These are phyloP conservation scores for Drosophila mojavensis DNA, from an alignment of 1,140 invertebrate genomes.

Conservation along the genomic window DNA sequence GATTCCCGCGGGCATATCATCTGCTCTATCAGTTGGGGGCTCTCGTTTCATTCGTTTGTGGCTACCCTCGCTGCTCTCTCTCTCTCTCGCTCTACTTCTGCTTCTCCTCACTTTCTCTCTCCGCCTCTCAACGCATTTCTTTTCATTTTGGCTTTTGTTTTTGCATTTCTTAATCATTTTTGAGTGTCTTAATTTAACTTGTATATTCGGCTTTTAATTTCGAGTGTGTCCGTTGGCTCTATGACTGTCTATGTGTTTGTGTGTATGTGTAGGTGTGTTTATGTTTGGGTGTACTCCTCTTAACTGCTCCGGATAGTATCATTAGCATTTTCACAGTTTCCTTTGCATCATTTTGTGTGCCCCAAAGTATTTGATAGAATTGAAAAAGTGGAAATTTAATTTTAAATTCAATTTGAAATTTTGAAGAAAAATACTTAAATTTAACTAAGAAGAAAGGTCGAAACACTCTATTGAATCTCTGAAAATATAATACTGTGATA, in stretches of 20 bases:
- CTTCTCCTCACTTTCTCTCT: neutral
- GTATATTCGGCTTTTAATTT: constrained; percentile 70
- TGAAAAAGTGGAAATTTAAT: constrained; percentile 13
- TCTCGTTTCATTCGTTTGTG: constrained; percentile 49
- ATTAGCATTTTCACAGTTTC: constrained; percentile 60
- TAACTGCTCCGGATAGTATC: constrained; percentile 70
- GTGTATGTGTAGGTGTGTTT: neutral
- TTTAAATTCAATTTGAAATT: neutral
- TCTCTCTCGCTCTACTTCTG: neutral
- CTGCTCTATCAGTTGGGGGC: constrained; percentile 65
- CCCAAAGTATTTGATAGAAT: neutral
- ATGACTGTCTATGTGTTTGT: neutral
- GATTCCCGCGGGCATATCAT: constrained; percentile 82
- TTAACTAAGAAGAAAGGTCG: neutral
- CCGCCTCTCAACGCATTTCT: constrained; percentile 21
- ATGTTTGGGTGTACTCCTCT: constrained; percentile 10
- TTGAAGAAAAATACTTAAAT: neutral
- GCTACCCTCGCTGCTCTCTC: neutral
- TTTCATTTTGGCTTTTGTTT: constrained; percentile 41
- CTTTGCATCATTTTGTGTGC: constrained; percentile 4
- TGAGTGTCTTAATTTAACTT: constrained; percentile 75
- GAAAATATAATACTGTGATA: no score
- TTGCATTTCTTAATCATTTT: constrained; percentile 80
- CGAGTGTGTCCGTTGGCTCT: constrained; percentile 31
- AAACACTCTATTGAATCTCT: no score